Percentiles rank a stretch among this genome's conserved stretches.
phyloP scores from a whole-genome alignment of 2,113 vertebrate species.

The Pithys albifrons region DNA sequence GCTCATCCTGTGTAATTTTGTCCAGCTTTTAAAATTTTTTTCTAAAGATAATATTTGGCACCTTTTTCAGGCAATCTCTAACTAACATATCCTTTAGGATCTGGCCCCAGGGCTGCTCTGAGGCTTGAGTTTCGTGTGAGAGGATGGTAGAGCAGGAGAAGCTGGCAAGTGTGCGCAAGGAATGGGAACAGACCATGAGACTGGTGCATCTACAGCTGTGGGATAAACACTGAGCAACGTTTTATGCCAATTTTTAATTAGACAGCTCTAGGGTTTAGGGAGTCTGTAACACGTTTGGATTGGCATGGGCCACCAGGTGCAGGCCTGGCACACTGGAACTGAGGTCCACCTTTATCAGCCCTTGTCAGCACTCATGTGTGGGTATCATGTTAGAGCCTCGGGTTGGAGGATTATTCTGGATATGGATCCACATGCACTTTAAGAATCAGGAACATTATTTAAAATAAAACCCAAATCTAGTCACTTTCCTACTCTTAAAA shows the following conservation, averaged over 20 bases:
- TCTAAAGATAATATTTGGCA: not conserved
- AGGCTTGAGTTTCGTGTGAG: not conserved
- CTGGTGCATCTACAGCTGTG: not conserved
- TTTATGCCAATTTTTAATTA: not conserved
- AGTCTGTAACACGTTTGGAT: not conserved
- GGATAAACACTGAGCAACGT: not conserved
- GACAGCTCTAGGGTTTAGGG: not conserved
- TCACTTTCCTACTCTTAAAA: not conserved
- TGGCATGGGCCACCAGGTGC: not conserved
- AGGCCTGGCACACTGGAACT: not conserved
- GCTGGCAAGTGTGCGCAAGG: not conserved
- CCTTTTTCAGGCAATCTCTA: not conserved
- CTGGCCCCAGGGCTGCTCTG: not conserved
- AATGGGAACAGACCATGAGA: accelerated
- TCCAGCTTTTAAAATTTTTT: not conserved
- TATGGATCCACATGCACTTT: accelerated
- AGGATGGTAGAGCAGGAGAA: not conserved
- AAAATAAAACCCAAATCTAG: not conserved
- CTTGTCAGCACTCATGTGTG: accelerated
- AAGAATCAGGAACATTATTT: not conserved
- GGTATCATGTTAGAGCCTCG: not conserved
- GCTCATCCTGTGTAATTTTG: not conserved
- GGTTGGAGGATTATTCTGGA: not conserved
- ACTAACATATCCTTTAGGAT: accelerated
- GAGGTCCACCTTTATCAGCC: not conserved